A percentile compares a stretch with the other conserved stretches of the same genome.
Conservation (phyloP, 2,113 vertebrate species). For the Myanophis thanlyinensis region DNA sequence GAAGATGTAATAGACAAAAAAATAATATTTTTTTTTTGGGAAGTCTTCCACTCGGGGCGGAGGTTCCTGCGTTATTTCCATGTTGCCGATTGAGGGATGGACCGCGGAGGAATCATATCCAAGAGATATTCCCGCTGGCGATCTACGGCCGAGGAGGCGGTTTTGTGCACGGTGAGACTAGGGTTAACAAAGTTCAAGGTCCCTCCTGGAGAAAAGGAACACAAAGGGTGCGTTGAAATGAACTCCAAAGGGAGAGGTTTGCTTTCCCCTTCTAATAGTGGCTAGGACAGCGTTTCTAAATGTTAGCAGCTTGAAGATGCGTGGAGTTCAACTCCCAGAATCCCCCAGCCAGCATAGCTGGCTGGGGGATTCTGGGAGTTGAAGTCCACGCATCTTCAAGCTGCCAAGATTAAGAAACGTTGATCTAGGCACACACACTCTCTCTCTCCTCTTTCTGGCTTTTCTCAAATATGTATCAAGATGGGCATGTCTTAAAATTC, state of each 20-base stretch:
- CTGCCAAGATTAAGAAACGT: background rate
- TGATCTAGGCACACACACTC: background rate
- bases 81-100: slow-evolving; percentile 93
- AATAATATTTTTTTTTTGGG: slow-evolving; percentile 5
- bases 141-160: slow-evolving; percentile 80
- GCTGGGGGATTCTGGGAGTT: background rate
- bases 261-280: background rate
- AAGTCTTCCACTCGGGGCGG: slow-evolving; percentile 48
- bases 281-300: background rate
- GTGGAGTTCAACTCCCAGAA: too few species aligned
- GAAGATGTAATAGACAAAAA: background rate
- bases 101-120: slow-evolving; percentile 97
- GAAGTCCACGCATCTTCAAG: background rate
- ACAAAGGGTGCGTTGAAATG: background rate
- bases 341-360: too few species aligned
- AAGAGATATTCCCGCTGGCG: slow-evolving; percentile 97
- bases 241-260: background rate
- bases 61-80: slow-evolving; percentile 86
- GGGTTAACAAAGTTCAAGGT: slow-evolving; percentile 91
- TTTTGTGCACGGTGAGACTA: slow-evolving; percentile 88
- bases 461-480: background rate
- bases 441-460: background rate
- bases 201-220: slow-evolving; percentile 73
- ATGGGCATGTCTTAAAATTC: background rate
- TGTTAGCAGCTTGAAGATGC: background rate